Evolutionary conservation across 2,113 vertebrate species (phyloP).

Genomic region (Syrrhaptes paradoxus): DNA sequence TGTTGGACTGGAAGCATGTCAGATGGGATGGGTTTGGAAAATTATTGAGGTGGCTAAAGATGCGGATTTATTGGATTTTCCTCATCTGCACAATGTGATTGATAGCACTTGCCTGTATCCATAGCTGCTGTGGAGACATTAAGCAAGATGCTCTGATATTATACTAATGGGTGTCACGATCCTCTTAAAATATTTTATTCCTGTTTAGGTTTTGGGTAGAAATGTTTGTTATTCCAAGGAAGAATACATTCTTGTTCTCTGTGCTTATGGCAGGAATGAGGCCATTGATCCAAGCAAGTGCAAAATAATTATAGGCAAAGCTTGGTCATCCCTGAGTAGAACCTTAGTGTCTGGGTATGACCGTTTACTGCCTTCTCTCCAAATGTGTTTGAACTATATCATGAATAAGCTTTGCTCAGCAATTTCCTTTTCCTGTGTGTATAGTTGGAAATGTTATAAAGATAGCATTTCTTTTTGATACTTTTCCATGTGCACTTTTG

Average conservation of each 20-base stretch:
- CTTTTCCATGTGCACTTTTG: background rate
- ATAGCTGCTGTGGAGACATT: background rate
- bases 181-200: background rate
- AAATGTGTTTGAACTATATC: rapidly evolving
- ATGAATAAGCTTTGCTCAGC: background rate
- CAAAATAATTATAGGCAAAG: background rate
- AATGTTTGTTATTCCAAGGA: background rate
- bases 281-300: background rate
- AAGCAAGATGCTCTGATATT: background rate
- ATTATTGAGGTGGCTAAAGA: background rate
- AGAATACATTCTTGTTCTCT: background rate
- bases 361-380: background rate
- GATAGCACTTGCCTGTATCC: background rate
- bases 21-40: background rate
- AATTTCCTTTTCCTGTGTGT: background rate
- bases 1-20: background rate
- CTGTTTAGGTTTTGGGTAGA: background rate
- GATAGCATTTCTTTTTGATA: background rate
- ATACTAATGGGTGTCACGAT: background rate
- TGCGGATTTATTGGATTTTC: background rate
- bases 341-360: background rate
- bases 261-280: background rate
- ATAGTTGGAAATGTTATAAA: background rate
- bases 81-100: background rate
- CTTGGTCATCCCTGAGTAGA: background rate